Evolutionary conservation across 2,888 invertebrate genomes (phyloP).

Genomic region (Rhagonycha fulva): DNA sequence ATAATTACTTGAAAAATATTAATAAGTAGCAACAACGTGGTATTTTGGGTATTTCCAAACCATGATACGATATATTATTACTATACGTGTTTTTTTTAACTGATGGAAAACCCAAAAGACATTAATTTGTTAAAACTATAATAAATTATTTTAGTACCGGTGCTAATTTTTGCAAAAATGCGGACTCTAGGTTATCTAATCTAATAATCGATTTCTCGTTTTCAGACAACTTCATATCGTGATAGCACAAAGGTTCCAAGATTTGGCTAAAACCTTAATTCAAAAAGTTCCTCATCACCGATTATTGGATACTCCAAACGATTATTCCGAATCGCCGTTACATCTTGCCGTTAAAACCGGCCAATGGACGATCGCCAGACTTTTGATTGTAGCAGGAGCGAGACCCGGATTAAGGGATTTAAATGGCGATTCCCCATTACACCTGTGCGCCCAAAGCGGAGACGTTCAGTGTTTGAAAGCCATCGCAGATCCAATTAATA

Average conservation of each 20-base stretch:
- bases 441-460: constrained; percentile 77
- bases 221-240: constrained; percentile 82
- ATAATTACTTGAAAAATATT: neutral
- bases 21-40: neutral
- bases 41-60: neutral
- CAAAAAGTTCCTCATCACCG: constrained; percentile 76
- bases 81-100: neutral
- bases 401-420: constrained; percentile 67
- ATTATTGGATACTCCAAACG: constrained; percentile 79
- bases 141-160: neutral
- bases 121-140: neutral
- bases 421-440: constrained; percentile 84
- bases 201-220: neutral
- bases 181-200: neutral
- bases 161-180: neutral
- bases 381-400: constrained; percentile 82
- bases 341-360: constrained; percentile 83
- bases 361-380: constrained; percentile 74
- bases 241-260: constrained; percentile 74
- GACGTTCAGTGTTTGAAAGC: constrained; percentile 73
- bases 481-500: constrained; percentile 69
- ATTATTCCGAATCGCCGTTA: constrained; percentile 79
- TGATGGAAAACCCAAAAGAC: neutral
- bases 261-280: constrained; percentile 76
- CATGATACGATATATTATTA: neutral